Evolutionary conservation across 2,888 invertebrate genomes (phyloP).

Genomic region (Agrochola macilenta): DNA sequence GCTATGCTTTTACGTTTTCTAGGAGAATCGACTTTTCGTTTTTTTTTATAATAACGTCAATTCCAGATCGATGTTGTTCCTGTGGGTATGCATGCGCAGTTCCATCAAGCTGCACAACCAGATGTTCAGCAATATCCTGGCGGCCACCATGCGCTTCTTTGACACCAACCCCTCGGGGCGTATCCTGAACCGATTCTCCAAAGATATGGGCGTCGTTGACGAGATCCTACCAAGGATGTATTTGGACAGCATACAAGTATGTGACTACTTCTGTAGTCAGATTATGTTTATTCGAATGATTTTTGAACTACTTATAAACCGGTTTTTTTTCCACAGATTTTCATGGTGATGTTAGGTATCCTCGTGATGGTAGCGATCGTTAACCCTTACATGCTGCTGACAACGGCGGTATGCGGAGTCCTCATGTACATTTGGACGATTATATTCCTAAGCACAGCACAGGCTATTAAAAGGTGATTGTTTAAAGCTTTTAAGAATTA

Average conservation of each 20-base stretch:
- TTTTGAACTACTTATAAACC: neutral
- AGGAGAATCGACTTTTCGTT: neutral
- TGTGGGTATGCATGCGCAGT: slow-evolving; percentile 93
- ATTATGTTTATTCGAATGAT: neutral
- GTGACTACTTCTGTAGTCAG: neutral
- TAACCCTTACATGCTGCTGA: slow-evolving; percentile 92
- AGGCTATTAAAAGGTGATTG: slow-evolving; percentile 92
- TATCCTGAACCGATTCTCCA: slow-evolving; percentile 95
- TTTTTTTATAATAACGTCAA: neutral
- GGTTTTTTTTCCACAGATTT: slow-evolving; percentile 88
- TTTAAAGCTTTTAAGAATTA: neutral
- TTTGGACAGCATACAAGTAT: slow-evolving; percentile 92
- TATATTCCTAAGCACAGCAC: slow-evolving; percentile 93
- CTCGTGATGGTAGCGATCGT: slow-evolving; percentile 93
- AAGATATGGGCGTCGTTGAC: slow-evolving; percentile 95
- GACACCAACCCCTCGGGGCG: slow-evolving; percentile 96
- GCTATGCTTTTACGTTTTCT: neutral
- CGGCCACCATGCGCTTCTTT: slow-evolving; percentile 95
- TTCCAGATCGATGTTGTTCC: slow-evolving; percentile 93
- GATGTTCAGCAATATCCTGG: slow-evolving; percentile 94
- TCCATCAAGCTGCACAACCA: slow-evolving; percentile 94
- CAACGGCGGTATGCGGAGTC: slow-evolving; percentile 91
- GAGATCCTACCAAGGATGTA: slow-evolving; percentile 93
- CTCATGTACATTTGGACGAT: slow-evolving; percentile 92
- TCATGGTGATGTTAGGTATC: slow-evolving; percentile 93